Percentiles rank a stretch among this genome's conserved stretches.
Conservation (phyloP, 2,888 invertebrate genomes). For the Poecilobothrus nobilitatus region DNA sequence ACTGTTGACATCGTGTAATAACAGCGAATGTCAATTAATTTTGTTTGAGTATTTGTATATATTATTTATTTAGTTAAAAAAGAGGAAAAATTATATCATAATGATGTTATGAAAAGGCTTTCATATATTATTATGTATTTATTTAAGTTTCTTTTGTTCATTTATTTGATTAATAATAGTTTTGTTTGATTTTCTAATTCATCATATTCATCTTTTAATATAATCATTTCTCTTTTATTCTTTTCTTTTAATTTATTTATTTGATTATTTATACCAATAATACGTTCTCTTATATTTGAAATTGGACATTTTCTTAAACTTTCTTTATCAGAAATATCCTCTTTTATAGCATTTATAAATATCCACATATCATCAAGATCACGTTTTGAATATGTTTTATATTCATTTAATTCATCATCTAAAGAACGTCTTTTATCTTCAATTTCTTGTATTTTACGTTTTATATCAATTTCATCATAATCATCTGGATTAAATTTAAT, state of each 20-base stretch:
- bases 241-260: slow-evolving; percentile 30
- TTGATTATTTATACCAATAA: slow-evolving; percentile 33
- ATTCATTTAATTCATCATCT: slow-evolving; percentile 27
- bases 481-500: slow-evolving; percentile 34
- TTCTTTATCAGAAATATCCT: slow-evolving; percentile 31
- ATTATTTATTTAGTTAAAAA: too few relatives aligned
- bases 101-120: too few relatives aligned
- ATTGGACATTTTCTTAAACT: slow-evolving; percentile 32
- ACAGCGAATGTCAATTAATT: too few relatives aligned
- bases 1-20: too few relatives aligned
- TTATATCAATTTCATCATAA: slow-evolving; percentile 5
- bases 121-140: too few relatives aligned
- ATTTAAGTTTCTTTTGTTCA: too few relatives aligned
- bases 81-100: too few relatives aligned
- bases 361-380: slow-evolving; percentile 37
- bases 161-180: slow-evolving; percentile 29
- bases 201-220: slow-evolving; percentile 26
- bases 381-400: slow-evolving; percentile 27
- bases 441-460: slow-evolving; percentile 31
- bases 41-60: too few relatives aligned
- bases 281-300: slow-evolving; percentile 34
- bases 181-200: slow-evolving; percentile 29
- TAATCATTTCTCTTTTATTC: slow-evolving; percentile 29
- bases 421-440: slow-evolving; percentile 32
- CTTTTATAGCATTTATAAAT: slow-evolving; percentile 32